Conservation (phyloP, 2,888 invertebrate genomes). For the Tipula unca region DNA sequence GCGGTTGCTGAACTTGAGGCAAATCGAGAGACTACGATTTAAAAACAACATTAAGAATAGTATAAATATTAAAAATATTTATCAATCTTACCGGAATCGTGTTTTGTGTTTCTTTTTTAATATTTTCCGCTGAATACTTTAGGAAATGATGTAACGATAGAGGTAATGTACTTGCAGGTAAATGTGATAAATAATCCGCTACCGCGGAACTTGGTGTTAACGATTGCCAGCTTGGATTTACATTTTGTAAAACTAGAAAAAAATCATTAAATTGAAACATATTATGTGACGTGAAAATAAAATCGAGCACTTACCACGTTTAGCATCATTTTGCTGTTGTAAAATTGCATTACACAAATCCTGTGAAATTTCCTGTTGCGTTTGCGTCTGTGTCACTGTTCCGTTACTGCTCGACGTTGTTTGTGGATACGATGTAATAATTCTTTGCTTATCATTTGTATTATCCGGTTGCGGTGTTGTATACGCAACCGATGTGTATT, state of each 20-base stretch:
- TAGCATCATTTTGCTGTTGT: constrained; percentile 38
- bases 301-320: constrained; percentile 30
- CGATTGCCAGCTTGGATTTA: constrained; percentile 39
- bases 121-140: constrained; percentile 70
- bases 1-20: constrained; percentile 25
- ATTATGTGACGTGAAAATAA: background rate
- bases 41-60: background rate
- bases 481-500: constrained; percentile 25
- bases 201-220: constrained; percentile 67
- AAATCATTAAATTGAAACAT: background rate
- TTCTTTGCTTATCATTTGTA: constrained; percentile 16
- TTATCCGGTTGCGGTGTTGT: constrained; percentile 24
- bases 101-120: constrained; percentile 60
- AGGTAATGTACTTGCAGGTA: constrained; percentile 64
- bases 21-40: constrained; percentile 24
- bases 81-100: constrained; percentile 32
- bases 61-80: background rate
- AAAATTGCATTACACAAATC: constrained; percentile 42
- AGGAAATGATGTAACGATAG: constrained; percentile 74
- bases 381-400: constrained; percentile 32
- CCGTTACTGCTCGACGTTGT: constrained; percentile 29
- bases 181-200: constrained; percentile 74
- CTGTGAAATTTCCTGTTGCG: constrained; percentile 40
- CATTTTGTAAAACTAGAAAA: constrained; percentile 37
- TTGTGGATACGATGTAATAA: constrained; percentile 30